A percentile compares a stretch with the other conserved stretches of the same genome.
Evolutionary conservation across 2,888 invertebrate genomes (phyloP).

Genomic region (Erannis defoliaria): DNA sequence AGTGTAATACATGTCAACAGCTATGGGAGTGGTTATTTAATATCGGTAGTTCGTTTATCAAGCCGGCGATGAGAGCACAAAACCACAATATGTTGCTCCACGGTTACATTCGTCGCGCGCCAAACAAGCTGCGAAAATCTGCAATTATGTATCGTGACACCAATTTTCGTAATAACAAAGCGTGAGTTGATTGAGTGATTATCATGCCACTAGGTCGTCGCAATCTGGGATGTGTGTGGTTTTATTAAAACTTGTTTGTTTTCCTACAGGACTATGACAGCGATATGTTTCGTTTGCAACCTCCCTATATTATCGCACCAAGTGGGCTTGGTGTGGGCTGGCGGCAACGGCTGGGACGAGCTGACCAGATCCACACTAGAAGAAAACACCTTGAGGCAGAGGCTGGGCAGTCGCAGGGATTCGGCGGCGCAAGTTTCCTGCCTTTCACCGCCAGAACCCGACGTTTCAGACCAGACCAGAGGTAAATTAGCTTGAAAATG

Average conservation of each 20-base stretch:
- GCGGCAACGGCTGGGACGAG: slow-evolving; percentile 98
- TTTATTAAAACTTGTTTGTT: slow-evolving; percentile 52
- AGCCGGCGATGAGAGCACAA: slow-evolving; percentile 76
- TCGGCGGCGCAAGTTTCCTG: slow-evolving; percentile 96
- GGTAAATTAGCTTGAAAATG: slow-evolving; percentile 54
- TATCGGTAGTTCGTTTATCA: slow-evolving; percentile 78
- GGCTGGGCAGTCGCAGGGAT: slow-evolving; percentile 94
- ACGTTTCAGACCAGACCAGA: slow-evolving; percentile 86
- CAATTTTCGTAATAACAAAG: slow-evolving; percentile 78
- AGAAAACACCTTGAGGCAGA: slow-evolving; percentile 93
- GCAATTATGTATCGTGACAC: slow-evolving; percentile 69
- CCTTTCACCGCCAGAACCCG: slow-evolving; percentile 94
- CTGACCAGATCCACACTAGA: slow-evolving; percentile 94
- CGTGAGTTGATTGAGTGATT: slow-evolving; percentile 66
- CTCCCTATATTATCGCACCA: slow-evolving; percentile 97
- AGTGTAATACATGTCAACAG: slow-evolving; percentile 69
- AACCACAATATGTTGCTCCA: slow-evolving; percentile 73
- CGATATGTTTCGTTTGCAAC: slow-evolving; percentile 98
- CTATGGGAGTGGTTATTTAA: slow-evolving; percentile 80
- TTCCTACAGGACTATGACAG: slow-evolving; percentile 94
- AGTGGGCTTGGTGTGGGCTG: slow-evolving; percentile 97
- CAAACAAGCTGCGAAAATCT: slow-evolving; percentile 53
- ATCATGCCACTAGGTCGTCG: slow-evolving; percentile 14
- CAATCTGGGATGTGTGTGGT: slow-evolving; percentile 3
- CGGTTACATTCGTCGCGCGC: slow-evolving; percentile 63